Conservation (phyloP, 2,888 invertebrate species). For the Pseudeuparius sepicola region DNA sequence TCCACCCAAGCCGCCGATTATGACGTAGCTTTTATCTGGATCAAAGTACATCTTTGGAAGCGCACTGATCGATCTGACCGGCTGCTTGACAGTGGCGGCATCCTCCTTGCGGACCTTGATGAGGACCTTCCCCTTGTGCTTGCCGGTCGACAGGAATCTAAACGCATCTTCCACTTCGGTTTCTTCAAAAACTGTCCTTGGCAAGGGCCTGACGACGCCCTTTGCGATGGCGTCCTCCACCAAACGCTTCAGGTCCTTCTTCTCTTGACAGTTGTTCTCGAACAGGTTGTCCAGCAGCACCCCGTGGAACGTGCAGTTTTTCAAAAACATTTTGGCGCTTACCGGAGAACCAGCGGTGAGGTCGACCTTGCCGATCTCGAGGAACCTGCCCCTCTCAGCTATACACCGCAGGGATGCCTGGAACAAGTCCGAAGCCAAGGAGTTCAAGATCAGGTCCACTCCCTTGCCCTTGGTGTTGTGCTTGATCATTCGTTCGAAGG, state of each 20-base stretch:
- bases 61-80: slow-evolving; percentile 20
- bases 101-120: slow-evolving; percentile 34
- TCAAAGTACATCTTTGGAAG: slow-evolving; percentile 25
- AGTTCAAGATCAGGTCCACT: slow-evolving; percentile 86
- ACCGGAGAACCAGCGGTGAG: slow-evolving; percentile 51
- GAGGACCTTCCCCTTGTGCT: slow-evolving; percentile 71
- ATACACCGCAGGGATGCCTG: slow-evolving; percentile 56
- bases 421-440: slow-evolving; percentile 82
- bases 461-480: slow-evolving; percentile 74
- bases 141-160: slow-evolving; percentile 52
- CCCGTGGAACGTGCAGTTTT: slow-evolving; percentile 68
- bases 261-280: slow-evolving; percentile 40
- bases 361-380: slow-evolving; percentile 82
- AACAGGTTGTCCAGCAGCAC: slow-evolving; percentile 62
- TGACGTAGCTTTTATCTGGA: slow-evolving; percentile 32
- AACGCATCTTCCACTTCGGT: slow-evolving; percentile 63
- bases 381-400: slow-evolving; percentile 53
- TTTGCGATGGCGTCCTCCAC: no score
- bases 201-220: slow-evolving; percentile 61
- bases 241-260: slow-evolving; percentile 42
- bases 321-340: slow-evolving; percentile 56
- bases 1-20: slow-evolving; percentile 52
- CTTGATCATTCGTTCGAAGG: slow-evolving; percentile 81
- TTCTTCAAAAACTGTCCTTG: slow-evolving; percentile 50
- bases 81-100: slow-evolving; percentile 8